phyloP scores from a whole-genome alignment of 2,113 vertebrate genomes.

The Trinectes maculatus region DNA sequence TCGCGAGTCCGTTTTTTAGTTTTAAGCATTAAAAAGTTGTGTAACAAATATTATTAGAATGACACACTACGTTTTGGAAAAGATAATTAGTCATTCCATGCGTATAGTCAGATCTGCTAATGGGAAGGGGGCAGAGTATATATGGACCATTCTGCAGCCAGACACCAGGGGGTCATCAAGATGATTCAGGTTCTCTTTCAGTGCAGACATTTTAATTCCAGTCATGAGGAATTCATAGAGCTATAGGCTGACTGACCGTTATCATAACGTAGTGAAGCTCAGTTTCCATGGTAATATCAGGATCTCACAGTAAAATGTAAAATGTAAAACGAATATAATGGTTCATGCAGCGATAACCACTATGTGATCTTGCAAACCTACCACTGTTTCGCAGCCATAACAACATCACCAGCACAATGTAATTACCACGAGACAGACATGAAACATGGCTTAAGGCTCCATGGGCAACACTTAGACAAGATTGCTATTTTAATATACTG shows the following conservation, averaged over 20 bases:
- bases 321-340: background rate
- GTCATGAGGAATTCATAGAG: background rate
- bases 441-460: slow-evolving; percentile 17
- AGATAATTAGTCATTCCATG: too few species aligned
- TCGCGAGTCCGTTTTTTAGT: too few species aligned
- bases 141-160: background rate
- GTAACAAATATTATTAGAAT: too few species aligned
- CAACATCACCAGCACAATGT: background rate
- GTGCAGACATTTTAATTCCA: background rate
- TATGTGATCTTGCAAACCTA: background rate
- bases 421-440: background rate
- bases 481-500: slow-evolving; percentile 14
- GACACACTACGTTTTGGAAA: too few species aligned
- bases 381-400: slow-evolving; percentile 6
- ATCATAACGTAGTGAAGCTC: slow-evolving; percentile 1
- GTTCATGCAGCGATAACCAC: too few species aligned
- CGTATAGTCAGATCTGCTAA: background rate
- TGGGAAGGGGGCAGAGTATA: background rate
- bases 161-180: background rate
- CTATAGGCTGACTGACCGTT: background rate
- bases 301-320: background rate
- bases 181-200: background rate
- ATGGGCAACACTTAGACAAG: slow-evolving; percentile 1
- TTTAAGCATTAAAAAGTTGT: too few species aligned
- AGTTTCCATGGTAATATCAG: slow-evolving; percentile 51